Evolutionary conservation across 2,888 invertebrate species (phyloP), one percentile per base, ranked within the genome.

Genomic region (Allygus modestus): DNA sequence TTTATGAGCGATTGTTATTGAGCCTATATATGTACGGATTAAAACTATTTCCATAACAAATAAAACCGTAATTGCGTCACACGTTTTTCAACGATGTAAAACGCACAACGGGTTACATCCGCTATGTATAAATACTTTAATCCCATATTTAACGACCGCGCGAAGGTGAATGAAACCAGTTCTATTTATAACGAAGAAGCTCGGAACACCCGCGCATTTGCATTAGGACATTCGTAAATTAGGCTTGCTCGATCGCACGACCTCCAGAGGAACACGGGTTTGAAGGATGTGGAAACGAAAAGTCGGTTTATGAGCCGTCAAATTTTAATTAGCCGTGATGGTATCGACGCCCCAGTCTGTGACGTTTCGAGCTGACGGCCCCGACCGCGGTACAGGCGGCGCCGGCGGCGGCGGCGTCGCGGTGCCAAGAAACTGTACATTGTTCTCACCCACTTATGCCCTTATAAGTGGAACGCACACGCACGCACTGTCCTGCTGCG

Each of bases 251-350:
- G 58, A 46, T 46, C 46, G 46, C 12, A 9, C 46, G 46, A 37
- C 37, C 37, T 11, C 37, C 37, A n/a, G 37, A 4, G 37, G 37
- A 37, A 37, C 37, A 37, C 11, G 37, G 37, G 11, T 4, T 9
- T 9, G 37, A 37, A 37, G 37, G 69, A n/a, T 69, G 15, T 69
- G 69, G 69, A 31, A 31, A 69, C n/a, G 73, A 73, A 73, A 41
- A 43, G 11, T 43, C 15, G 73, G 37, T 73, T 73, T 73, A 73
- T 73, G 43, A 73, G 41, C n/a, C 73, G 41, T 73, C 43, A 73
- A 41, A 73, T 73, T 73, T 73, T 73, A 73, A 73, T 73, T 73
- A 73, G n/a, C 11, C 37, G 5, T 20, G 65, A 73, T 73, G 20
- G 31, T 73, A 41, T 73, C 73, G 11, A 73, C 17, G 23, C n/a